Evolutionary conservation across 2,113 vertebrate genomes (phyloP), one percentile per base, ranked within the genome.

Genomic region (Dolichotis patagonum): DNA sequence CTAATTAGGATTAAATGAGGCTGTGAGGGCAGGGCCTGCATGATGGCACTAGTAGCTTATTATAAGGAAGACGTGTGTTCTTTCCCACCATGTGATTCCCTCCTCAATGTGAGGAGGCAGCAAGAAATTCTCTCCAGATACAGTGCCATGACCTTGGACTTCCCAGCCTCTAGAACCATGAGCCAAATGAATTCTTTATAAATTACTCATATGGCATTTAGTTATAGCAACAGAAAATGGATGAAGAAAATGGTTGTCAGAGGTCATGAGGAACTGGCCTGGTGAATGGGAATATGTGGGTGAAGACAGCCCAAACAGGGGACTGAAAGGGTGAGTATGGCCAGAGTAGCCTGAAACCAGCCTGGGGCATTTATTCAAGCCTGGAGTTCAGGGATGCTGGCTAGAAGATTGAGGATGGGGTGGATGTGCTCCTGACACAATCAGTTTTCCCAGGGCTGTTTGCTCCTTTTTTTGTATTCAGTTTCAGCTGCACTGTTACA

Each of bases 181-280:
- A 54, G 35, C 20, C 14, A 54, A 86, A 16, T 67, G 24, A 52
- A 54, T 65, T 38, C 65, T 87, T 58, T 41, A 26, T 12, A 41
- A 32, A 43, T 58, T 20, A 56, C 67, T 28, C 2, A 43, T 73
- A n/a, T 56, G 52, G 2, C 16, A 32, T 26, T 73, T 38, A 41
- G 5, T 32, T 12, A 41, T 58, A 54, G 49, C 49, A 35, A 85
- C 43, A 35, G 60, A 49, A 63, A 85, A 38, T 65, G 17, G 60
- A 7, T 26, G 22, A 56, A 73, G 35, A 58, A 26, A 41, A 12
- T 14, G 14, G 26, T 6, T 10, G 32, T 41, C 54, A 60, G 88
- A 0, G 12, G 20, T 84, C 19, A 11, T 2, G 2, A 28, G 41
- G 8, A 3, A 20, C 1, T 60, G 41, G 38, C 14, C 5, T 5